Evolutionary conservation across 1,140 invertebrate genomes (phyloP).

Genomic region (Stegodyphus dumicola): DNA sequence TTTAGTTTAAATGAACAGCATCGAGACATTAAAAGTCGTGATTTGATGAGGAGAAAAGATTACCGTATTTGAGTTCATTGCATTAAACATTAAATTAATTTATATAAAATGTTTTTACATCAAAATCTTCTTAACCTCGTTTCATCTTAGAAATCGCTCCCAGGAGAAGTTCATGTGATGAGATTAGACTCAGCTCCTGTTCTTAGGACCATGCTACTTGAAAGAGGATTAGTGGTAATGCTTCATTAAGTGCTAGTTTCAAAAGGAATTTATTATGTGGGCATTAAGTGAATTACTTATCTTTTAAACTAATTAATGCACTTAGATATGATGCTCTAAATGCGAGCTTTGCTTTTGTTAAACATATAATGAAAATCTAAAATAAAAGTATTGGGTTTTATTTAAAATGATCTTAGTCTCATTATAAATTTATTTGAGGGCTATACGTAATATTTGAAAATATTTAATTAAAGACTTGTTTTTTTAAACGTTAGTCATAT

Average conservation of each 20-base stretch:
- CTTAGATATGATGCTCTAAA: neutral
- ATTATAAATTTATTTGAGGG: no score
- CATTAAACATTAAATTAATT: neutral
- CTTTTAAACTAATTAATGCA: neutral
- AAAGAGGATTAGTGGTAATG: slow-evolving; percentile 8
- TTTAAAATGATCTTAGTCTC: no score
- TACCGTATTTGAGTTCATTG: no score
- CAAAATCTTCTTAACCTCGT: neutral
- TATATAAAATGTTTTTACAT: neutral
- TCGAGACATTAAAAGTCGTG: no score
- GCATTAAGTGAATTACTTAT: slow-evolving; percentile 17
- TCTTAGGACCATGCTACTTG: neutral
- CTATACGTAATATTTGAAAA: no score
- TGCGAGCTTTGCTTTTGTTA: neutral
- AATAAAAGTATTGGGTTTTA: no score
- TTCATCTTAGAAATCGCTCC: neutral
- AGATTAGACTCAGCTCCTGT: neutral
- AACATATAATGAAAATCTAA: neutral
- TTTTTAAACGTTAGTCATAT: no score
- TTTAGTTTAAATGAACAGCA: no score
- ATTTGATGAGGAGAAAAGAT: no score
- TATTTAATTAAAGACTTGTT: no score
- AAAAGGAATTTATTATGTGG: slow-evolving; percentile 2
- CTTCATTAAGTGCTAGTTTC: slow-evolving; percentile 3
- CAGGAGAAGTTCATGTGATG: neutral